Percentiles rank a stretch among this genome's conserved stretches.
Evolutionary conservation across 2,113 vertebrate genomes (phyloP).

Genomic region (Stigmatopora nigra): DNA sequence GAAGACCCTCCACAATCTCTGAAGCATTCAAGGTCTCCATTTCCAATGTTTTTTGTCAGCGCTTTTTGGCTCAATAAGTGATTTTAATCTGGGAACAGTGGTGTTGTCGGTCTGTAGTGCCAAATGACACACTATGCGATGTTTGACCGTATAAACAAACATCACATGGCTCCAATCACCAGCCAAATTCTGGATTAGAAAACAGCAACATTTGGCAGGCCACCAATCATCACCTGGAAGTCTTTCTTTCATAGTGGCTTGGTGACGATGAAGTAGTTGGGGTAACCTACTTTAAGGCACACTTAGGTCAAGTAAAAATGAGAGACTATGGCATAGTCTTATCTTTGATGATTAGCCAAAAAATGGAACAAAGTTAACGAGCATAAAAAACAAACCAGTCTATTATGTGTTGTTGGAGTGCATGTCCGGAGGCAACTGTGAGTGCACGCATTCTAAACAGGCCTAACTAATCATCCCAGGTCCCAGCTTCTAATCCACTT

Average conservation of each 20-base stretch:
- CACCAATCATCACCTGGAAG: constrained; percentile 28
- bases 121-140: constrained; percentile 18
- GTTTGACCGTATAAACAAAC: constrained; percentile 23
- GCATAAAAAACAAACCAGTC: constrained; percentile 37
- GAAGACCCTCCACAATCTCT: background rate
- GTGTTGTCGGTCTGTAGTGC: constrained; percentile 1
- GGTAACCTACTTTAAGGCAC: constrained; percentile 12
- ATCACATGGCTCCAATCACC: constrained; percentile 9
- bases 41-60: background rate
- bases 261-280: constrained; percentile 28
- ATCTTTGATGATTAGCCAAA: constrained; percentile 29
- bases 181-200: constrained; percentile 22
- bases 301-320: constrained; percentile 16
- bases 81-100: constrained; percentile 14
- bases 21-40: background rate
- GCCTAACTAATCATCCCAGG: constrained; percentile 63
- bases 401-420: constrained; percentile 42
- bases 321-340: constrained; percentile 16
- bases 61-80: background rate
- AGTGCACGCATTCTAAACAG: constrained; percentile 63
- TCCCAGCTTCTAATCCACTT: constrained; percentile 63
- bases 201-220: constrained; percentile 24
- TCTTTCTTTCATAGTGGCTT: constrained; percentile 21
- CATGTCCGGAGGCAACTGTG: constrained; percentile 54
- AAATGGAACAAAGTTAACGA: constrained; percentile 40